A percentile compares a stretch with the other conserved stretches of the same genome.
These are phyloP conservation scores for Lordiphosa fenestrarum DNA, from an alignment of 2,888 invertebrate genomes.

Conservation along the genomic window DNA sequence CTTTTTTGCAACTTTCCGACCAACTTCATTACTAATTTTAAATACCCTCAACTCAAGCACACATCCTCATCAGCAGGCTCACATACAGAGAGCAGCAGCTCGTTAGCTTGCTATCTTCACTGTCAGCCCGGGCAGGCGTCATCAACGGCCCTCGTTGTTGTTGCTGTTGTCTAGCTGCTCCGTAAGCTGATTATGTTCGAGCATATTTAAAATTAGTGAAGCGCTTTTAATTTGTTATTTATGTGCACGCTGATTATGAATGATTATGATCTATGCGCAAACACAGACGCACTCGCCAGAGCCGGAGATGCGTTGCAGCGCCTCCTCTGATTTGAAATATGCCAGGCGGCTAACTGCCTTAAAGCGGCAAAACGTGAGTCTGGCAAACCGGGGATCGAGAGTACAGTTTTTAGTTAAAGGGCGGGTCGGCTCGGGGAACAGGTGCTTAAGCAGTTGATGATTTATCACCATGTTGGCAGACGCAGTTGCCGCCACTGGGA, in stretches of 20 bases:
- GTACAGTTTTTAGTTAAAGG: constrained; percentile 1
- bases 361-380: constrained; percentile 66
- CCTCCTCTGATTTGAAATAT: constrained; percentile 66
- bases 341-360: constrained; percentile 71
- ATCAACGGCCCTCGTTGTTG: constrained; percentile 4
- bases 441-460: constrained; percentile 72
- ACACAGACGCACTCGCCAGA: constrained; percentile 24
- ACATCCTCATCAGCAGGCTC: constrained; percentile 12
- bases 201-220: constrained; percentile 76
- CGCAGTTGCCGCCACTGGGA: constrained; percentile 32
- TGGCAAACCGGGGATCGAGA: constrained; percentile 20
- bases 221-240: constrained; percentile 75
- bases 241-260: constrained; percentile 75
- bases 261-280: constrained; percentile 75
- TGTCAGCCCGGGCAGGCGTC: constrained; percentile 43
- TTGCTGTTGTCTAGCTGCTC: constrained; percentile 12
- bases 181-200: constrained; percentile 74
- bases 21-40: constrained; percentile 13
- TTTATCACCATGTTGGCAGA: constrained; percentile 61
- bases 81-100: constrained; percentile 54
- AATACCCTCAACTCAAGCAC: constrained; percentile 11
- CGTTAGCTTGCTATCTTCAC: constrained; percentile 74
- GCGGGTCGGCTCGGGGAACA: constrained; percentile 15
- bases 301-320: constrained; percentile 18
- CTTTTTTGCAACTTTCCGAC: background rate